These are phyloP conservation scores for Trachops cirrhosus DNA, from an alignment of 2,797 vertebrate species.

Conservation along the genomic window DNA sequence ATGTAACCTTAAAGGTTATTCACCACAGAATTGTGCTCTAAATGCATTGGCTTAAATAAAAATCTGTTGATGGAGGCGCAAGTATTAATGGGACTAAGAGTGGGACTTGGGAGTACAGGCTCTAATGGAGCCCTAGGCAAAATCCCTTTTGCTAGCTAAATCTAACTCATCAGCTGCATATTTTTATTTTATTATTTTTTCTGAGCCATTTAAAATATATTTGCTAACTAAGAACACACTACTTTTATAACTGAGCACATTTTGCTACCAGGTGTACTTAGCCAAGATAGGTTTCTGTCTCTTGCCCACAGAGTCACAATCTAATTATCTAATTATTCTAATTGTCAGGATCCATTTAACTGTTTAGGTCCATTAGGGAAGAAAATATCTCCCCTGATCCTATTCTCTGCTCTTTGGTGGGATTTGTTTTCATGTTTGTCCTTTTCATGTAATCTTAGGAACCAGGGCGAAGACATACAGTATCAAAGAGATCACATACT, in stretches of 20 bases:
- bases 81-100: conserved; percentile 75
- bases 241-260: conserved; percentile 60
- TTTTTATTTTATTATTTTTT: conserved; percentile 78
- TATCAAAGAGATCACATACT: not conserved
- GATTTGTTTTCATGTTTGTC: conserved; percentile 6
- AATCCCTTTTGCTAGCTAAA: conserved; percentile 82
- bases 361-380: conserved; percentile 51
- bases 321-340: conserved; percentile 73
- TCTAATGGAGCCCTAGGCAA: conserved; percentile 86
- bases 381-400: conserved; percentile 11
- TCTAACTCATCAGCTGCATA: conserved; percentile 78
- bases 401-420: conserved; percentile 1
- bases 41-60: conserved; percentile 82
- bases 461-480: not conserved
- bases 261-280: conserved; percentile 59
- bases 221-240: conserved; percentile 55
- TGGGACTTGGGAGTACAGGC: conserved; percentile 79
- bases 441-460: not conserved
- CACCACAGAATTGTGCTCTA: conserved; percentile 69
- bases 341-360: conserved; percentile 69
- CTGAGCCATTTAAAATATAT: conserved; percentile 55
- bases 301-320: conserved; percentile 55
- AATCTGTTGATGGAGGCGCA: conserved; percentile 77
- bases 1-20: conserved; percentile 71
- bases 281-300: conserved; percentile 47